Evolutionary conservation across 2,113 vertebrate species (phyloP).

Genomic region (Hippocampus barbouri): DNA sequence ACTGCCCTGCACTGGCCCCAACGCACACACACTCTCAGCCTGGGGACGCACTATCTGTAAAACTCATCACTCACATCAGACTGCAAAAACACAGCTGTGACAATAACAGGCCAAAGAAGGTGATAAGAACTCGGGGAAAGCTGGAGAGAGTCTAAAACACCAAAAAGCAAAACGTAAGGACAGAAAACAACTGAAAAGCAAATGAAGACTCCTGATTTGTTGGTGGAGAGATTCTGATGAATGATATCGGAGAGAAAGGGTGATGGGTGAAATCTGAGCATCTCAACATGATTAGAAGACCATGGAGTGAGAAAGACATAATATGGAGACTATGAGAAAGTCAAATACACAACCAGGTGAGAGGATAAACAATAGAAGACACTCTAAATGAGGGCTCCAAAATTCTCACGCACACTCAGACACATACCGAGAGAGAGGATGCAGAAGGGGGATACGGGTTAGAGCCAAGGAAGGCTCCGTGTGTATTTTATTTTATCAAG

Average conservation of each 20-base stretch:
- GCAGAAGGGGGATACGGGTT: not conserved
- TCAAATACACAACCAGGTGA: conserved; percentile 41
- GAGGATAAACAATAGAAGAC: conserved; percentile 31
- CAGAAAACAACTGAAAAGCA: not conserved
- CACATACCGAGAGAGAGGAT: not conserved
- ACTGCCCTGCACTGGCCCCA: conserved; percentile 49
- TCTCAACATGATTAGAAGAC: conserved; percentile 49
- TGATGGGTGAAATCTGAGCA: conserved; percentile 42
- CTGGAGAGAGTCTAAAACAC: not conserved
- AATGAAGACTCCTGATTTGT: conserved; percentile 16
- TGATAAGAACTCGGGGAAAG: conserved; percentile 4
- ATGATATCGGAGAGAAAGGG: conserved; percentile 1
- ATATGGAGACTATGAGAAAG: conserved; percentile 32
- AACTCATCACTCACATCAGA: conserved; percentile 34
- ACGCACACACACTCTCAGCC: conserved; percentile 17
- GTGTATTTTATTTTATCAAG: not conserved
- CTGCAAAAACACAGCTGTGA: conserved; percentile 66
- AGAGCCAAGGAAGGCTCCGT: not conserved
- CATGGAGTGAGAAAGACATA: conserved; percentile 15
- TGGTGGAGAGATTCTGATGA: not conserved
- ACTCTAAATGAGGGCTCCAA: conserved; percentile 1
- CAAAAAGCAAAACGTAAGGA: not conserved
- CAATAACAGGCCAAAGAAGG: conserved; percentile 49
- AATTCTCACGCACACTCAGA: not conserved
- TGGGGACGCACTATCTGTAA: conserved; percentile 37